Conservation (phyloP, 2,888 invertebrate species). For the Marronus borbonicus region DNA sequence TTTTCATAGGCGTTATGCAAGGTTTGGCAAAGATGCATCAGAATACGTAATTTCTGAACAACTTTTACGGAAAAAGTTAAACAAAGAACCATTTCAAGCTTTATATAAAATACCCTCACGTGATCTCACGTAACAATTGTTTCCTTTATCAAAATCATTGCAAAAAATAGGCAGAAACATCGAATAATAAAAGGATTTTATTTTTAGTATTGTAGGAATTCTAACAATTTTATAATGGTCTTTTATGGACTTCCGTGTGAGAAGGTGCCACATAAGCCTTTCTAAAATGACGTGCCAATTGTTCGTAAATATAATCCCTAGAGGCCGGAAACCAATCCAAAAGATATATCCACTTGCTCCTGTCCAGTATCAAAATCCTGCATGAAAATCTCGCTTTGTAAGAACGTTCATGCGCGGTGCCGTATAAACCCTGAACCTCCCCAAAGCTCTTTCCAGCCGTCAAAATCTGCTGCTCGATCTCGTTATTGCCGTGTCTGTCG, state of each 20-base stretch:
- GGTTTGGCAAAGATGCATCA: too few species aligned
- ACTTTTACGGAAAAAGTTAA: background rate
- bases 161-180: too few species aligned
- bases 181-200: background rate
- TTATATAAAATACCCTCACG: too few species aligned
- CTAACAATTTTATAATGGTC: background rate
- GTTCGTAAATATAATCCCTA: conserved; percentile 53
- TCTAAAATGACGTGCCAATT: conserved; percentile 29
- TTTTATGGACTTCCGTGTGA: background rate
- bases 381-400: conserved; percentile 57
- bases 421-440: conserved; percentile 56
- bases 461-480: conserved; percentile 44
- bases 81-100: background rate
- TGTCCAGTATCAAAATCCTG: conserved; percentile 54
- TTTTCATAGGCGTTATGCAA: too few species aligned
- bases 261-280: conserved; percentile 7
- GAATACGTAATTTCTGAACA: too few species aligned
- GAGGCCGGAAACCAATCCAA: conserved; percentile 60
- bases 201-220: background rate
- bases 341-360: conserved; percentile 57
- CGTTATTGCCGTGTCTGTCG: conserved; percentile 51
- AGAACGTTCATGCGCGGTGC: conserved; percentile 53
- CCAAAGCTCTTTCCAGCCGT: conserved; percentile 56
- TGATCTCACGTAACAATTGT: too few species aligned
- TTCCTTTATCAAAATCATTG: background rate